Conservation (phyloP, 2,113 vertebrate genomes). For the Channa maculata region DNA sequence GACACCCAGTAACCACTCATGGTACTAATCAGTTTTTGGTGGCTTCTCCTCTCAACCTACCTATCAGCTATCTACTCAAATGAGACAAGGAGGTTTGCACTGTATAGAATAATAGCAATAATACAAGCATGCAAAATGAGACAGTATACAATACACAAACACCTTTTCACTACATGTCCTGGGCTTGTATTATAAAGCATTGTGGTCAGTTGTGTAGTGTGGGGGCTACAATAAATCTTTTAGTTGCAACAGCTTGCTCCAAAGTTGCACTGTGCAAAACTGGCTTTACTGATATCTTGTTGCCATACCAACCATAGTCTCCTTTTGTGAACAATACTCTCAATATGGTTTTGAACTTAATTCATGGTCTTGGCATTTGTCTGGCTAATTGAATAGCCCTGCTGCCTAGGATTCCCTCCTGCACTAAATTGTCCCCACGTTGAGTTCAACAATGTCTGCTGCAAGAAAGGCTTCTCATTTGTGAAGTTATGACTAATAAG, state of each 20-base stretch:
- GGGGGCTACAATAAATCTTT: conserved; percentile 12
- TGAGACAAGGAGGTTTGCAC: too few relatives aligned
- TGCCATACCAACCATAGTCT: conserved; percentile 20
- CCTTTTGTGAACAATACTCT: background rate
- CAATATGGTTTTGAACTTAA: background rate
- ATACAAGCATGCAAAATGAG: too few relatives aligned
- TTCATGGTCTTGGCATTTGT: background rate
- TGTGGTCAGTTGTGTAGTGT: too few relatives aligned
- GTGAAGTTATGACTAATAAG: background rate
- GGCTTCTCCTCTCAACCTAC: too few relatives aligned
- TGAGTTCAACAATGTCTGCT: background rate
- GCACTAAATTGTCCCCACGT: background rate
- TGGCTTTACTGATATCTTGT: background rate
- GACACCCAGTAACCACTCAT: too few relatives aligned
- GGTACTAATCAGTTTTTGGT: too few relatives aligned
- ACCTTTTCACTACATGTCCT: too few relatives aligned
- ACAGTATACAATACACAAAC: too few relatives aligned
- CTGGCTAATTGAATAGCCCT: conserved; percentile 7
- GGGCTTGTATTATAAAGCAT: too few relatives aligned
- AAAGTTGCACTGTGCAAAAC: background rate
- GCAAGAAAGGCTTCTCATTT: background rate
- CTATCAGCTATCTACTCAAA: too few relatives aligned
- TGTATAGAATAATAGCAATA: too few relatives aligned
- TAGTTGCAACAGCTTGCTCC: background rate
- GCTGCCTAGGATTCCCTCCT: background rate